Evolutionary conservation across 2,113 vertebrate genomes (phyloP), one percentile per base, ranked within the genome.

Genomic region (Pelvicachromis taeniatus): DNA sequence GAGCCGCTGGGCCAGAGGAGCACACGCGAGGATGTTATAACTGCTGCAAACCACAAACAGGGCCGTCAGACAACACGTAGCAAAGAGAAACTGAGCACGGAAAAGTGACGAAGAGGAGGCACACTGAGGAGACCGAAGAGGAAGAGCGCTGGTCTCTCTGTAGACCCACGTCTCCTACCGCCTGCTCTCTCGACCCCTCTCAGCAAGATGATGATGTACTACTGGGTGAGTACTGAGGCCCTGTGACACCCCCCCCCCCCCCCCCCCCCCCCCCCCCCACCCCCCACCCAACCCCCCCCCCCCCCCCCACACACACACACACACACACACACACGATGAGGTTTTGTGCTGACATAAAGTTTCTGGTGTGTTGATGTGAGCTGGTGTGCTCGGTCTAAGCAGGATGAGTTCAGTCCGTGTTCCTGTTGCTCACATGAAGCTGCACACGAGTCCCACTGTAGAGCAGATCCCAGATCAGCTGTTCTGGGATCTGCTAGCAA

Each of bases 171-270:
- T 88, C 81, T 73, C 85, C 83, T 78, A 85, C 19, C 82, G 83
- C 78, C 78, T 61, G 85, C 75, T 83, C 61, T 85, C 65, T 81
- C 83, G 16, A 50, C 75, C 73, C 83, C 82, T 85, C 87, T 88
- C 90, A 48, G 85, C 83, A 80, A 91, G 87, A 94, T 94, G 92
- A 94, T 94, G 93, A 94, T 94, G 93, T 94, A 94, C 88, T 94
- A 93, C 82, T 94, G 91, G 93, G 92, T 93, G 89, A 94, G 93
- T 94, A 92, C 85, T 12, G 17, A 86, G 88, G 91, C 87, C 89
- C 80, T 61, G 77, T 50, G n/a, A n/a, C n/a, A n/a, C n/a, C n/a
- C n/a, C n/a, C n/a, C n/a, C n/a, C n/a, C n/a, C n/a, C n/a, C n/a
- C n/a, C n/a, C n/a, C n/a, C n/a, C n/a, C n/a, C n/a, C n/a, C n/a